Conservation (phyloP, 2,113 vertebrate species). For the Cranoglanis bouderius region DNA sequence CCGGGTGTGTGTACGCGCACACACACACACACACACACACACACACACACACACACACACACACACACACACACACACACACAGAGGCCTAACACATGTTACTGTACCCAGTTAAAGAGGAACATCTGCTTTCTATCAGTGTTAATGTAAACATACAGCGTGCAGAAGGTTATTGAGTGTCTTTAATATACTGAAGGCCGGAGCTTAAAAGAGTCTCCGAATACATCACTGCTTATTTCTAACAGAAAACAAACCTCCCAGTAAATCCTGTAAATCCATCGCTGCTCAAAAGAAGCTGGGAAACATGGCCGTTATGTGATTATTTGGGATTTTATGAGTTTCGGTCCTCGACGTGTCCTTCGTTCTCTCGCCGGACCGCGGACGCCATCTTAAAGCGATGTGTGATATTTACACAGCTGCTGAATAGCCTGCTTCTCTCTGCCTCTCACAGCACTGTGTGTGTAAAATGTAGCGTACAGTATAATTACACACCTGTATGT, state of each 20-base stretch:
- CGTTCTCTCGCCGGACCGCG: background rate
- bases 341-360: background rate
- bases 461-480: too few relatives aligned
- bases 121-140: conserved; percentile 48
- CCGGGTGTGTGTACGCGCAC: conserved; percentile 78
- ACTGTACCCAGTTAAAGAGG: background rate
- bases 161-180: conserved; percentile 37
- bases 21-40: conserved; percentile 17
- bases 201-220: background rate
- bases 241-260: background rate
- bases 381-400: too few relatives aligned
- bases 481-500: too few relatives aligned
- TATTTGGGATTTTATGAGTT: background rate
- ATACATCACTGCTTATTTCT: background rate
- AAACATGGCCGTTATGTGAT: background rate
- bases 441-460: too few relatives aligned
- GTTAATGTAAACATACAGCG: conserved; percentile 52
- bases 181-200: conserved; percentile 38
- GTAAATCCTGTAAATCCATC: background rate
- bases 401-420: too few relatives aligned
- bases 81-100: background rate
- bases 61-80: background rate
- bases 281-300: background rate
- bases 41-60: background rate
- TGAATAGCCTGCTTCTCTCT: too few relatives aligned